A percentile compares a stretch with the other conserved stretches of the same genome.
Conservation (phyloP, 2,888 invertebrate species). For the Fragum whitleyi region DNA sequence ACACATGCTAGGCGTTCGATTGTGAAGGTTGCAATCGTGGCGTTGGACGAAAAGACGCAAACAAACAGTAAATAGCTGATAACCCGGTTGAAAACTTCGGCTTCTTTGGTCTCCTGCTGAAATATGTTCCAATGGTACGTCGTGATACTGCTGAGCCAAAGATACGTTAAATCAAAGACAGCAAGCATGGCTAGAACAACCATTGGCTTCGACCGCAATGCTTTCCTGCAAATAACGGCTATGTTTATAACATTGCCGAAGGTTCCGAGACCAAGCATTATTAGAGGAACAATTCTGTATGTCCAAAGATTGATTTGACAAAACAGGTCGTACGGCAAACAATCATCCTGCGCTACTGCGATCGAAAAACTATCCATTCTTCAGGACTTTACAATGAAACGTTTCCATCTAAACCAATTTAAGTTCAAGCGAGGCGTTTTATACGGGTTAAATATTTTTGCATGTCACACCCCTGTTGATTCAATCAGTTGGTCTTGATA, state of each 20-base stretch:
- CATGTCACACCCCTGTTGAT: no score
- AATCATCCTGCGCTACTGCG: background rate
- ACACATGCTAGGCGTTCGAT: background rate
- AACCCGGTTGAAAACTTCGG: background rate
- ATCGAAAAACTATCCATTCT: no score
- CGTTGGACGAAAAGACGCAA: background rate
- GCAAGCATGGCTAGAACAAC: background rate
- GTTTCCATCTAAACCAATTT: no score
- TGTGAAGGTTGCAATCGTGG: background rate
- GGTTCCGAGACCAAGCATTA: background rate
- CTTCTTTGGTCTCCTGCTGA: background rate
- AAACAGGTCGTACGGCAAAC: background rate
- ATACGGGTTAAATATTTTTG: no score
- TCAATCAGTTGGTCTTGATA: no score
- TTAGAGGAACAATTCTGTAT: constrained; percentile 6
- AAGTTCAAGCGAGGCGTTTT: no score
- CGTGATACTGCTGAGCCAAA: background rate
- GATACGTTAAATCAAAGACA: background rate
- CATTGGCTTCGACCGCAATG: background rate
- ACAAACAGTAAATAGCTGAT: background rate
- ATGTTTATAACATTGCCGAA: background rate
- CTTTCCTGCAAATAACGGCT: background rate
- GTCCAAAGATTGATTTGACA: background rate
- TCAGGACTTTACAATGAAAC: no score
- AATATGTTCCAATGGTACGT: background rate